Conservation (phyloP, 30 jellyfish, hydroid and myxozoan genomes). For the Pseudorhiza aurosa region DNA sequence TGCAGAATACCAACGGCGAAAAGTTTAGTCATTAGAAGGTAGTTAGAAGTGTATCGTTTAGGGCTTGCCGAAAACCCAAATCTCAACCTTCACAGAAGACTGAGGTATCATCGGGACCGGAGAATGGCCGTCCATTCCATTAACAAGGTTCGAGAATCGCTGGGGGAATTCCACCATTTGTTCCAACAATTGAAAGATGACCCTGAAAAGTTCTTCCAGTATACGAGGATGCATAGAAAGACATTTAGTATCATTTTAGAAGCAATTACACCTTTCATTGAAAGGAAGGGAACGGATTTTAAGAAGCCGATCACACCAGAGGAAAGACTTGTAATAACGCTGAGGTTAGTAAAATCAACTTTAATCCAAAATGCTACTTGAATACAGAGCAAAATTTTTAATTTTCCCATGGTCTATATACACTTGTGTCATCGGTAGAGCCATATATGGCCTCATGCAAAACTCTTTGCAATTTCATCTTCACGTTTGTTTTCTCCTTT, state of each 20-base stretch:
- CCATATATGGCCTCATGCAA: conserved; percentile 43
- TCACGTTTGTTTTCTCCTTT: neutral
- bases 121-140: conserved; percentile 3
- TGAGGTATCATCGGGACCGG: neutral
- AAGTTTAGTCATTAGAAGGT: too few relatives aligned
- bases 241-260: conserved; percentile 5
- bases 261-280: neutral
- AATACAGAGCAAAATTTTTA: too few relatives aligned
- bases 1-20: too few relatives aligned
- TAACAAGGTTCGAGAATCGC: neutral
- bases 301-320: conserved; percentile 26
- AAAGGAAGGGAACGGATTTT: neutral
- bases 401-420: too few relatives aligned
- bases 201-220: conserved; percentile 6
- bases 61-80: conserved; percentile 19
- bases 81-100: neutral
- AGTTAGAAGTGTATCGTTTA: conserved; percentile 15
- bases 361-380: too few relatives aligned
- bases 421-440: too few relatives aligned
- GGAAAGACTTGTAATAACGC: conserved; percentile 10
- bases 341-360: conserved; percentile 4
- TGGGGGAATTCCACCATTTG: conserved; percentile 11
- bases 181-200: conserved; percentile 17
- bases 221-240: conserved; percentile 10
- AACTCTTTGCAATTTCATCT: neutral